Base-by-base conservation (phyloP, 35 echinoderm and acorn worm genomes). In the Eucidaris tribuloides region DNA sequence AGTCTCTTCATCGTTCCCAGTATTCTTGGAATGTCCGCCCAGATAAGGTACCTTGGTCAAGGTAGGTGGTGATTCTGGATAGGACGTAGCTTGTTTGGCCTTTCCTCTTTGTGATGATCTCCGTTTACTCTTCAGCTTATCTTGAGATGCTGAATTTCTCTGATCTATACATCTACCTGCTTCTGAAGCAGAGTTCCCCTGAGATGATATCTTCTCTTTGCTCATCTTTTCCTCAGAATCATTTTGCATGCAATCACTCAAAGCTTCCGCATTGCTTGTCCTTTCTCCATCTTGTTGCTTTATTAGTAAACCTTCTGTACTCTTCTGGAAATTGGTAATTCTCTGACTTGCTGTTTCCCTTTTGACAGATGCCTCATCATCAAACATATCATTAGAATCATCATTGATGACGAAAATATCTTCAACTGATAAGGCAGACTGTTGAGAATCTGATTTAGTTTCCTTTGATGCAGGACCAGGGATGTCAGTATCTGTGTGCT, bases 341-440 rank as follows among this genome's bases (percentile, higher is more conserved):
- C 6, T 33, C 55, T 82, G 20, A 4, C 19, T 41, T 13, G 28
- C 57, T 44, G 18, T 2, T 5, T 64, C 28, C 35, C 80, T 65
- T 43, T 45, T 19, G 27, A 19, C 24, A n/a, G 28, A 34, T 25
- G 44, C 61, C 22, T 64, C 61, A 1, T 64, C 44, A 59, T 54
- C 33, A 86, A 72, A 61, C 84, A 77, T 7, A 86, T 86, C 29
- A 65, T 76, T 28, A 48, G 83, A 39, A 30, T 86, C 23, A 31
- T 64, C 61, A 6, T 64, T 19, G 5, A 77, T 27, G 46, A 54
- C 77, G 28, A 54, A 77, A 22, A 34, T n/a, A 22, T 25, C 64
- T 38, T 86, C 45, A 2, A 34, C 79, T 15, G 39, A 46, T 82
- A 28, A 23, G 56, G 7, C 50, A 20, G 20, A 5, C 5, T 45